Base-by-base conservation (phyloP, 1,140 invertebrate genomes). In the Drosophila murphyi region DNA sequence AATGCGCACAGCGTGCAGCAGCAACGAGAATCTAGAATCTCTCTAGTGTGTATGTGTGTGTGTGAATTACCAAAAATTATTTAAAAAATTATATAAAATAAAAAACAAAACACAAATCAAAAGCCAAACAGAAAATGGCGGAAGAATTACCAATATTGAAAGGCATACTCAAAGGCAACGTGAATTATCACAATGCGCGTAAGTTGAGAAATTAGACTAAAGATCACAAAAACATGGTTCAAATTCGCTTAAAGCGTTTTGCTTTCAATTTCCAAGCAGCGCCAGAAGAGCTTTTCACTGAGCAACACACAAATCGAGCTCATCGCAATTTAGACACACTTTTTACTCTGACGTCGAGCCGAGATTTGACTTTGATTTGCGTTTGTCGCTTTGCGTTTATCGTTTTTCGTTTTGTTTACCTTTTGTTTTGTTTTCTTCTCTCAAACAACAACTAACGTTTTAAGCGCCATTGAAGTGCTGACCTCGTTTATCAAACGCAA, bases 111-210 rank as follows among this genome's bases (percentile, higher is more conserved):
- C 2, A 80, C 43, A 77, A n/a, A 67, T 61, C 65, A 68, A 34
- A 51, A 39, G 73, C n/a, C 1, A 63, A 90, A 20, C 20, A 20
- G 20, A 20, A 82, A 92, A 97, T 97, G 96, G 96, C 95, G 92
- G 96, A 97, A 94, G 96, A 97, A 94, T 94, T 97, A 93, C 96
- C 96, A 74, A 97, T 97, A 88, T 94, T 97, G 37, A 97, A 97
- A 93, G 96, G 96, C 72, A 97, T 97, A 92, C 95, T 97, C 60
- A 97, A 97, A 93, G 96, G 96, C 91, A 96, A 96, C 79, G 96
- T 97, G 91, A 96, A 96, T 93, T 97, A 97, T 93, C 96, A 97
- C 93, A 97, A 97, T 95, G 96, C 96, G 94, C 96, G 96, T 97
- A 97, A 93, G 96, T 97, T 94, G 94, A 56, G 6, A n/a, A n/a